Evolutionary conservation across 1,140 invertebrate species (phyloP).

Genomic region (Orchesella cincta): DNA sequence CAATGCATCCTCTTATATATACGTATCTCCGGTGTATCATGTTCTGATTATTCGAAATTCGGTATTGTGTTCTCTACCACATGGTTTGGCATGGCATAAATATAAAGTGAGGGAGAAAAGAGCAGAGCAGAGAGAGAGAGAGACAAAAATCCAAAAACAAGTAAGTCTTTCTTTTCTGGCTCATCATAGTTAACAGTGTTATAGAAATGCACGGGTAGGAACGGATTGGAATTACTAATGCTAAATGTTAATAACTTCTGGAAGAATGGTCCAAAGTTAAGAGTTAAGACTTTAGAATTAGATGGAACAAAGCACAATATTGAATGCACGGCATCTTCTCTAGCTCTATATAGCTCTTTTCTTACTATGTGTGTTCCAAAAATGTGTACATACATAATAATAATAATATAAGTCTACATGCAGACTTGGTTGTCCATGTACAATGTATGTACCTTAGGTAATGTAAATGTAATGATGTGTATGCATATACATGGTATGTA

Average conservation of each 20-base stretch:
- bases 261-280: neutral
- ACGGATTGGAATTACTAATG: slow-evolving; percentile 14
- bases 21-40: neutral
- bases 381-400: too few species aligned
- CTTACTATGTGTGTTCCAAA: too few species aligned
- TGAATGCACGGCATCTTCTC: too few species aligned
- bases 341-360: too few species aligned
- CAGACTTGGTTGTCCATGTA: too few species aligned
- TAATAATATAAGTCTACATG: too few species aligned
- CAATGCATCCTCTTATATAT: neutral
- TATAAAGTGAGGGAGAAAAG: neutral
- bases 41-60: neutral
- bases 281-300: too few species aligned
- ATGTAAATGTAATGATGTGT: too few species aligned
- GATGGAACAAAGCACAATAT: too few species aligned
- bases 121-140: neutral
- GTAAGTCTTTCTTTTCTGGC: slow-evolving; percentile 5
- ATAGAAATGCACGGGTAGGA: neutral
- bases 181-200: slow-evolving; percentile 7
- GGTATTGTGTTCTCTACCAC: neutral
- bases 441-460: too few species aligned
- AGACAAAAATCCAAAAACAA: neutral
- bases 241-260: slow-evolving; percentile 13
- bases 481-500: too few species aligned
- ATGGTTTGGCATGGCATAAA: neutral